Evolutionary conservation across 2,888 invertebrate species (phyloP), one percentile per base, ranked within the genome.

Genomic region (Allygus modestus): DNA sequence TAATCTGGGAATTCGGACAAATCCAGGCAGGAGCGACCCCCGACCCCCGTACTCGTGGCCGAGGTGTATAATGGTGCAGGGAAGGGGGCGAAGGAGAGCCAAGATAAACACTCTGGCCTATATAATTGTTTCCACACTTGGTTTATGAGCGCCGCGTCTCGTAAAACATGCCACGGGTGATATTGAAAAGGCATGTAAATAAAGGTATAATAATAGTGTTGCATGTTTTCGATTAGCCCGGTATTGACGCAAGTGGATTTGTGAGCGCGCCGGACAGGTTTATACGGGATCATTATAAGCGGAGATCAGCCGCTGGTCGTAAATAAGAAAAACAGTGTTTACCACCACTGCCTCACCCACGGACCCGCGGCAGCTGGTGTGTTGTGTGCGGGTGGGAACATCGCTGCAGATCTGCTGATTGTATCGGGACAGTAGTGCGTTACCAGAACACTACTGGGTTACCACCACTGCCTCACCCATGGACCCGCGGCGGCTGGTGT

Each of bases 181-280:
- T 79, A 79, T 79, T 79, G 79, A 79, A 79, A 79, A 79, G 79
- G 51, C 79, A 79, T 79, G 79, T 79, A 79, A 79, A 79, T 79
- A 79, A 79, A 79, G 79, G 58, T 79, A 58, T 79, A 79, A 79
- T 79, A 79, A 79, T 58, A 79, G 79, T 58, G 79, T 79, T 79
- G 79, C 79, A 58, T 79, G 79, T 79, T 54, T 79, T 79, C 79
- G 79, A 79, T 79, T 79, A 79, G 58, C 51, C 79, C 58, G 75
- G 75, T 77, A 77, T 77, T 77, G 75, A 77, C 75, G 54, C 54
- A 58, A 46, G 79, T 37, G 58, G 79, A 79, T 79, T 79, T 79
- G 79, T 82, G 82, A 71, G 46, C 71, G 31, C 4, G 51, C 17
- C 17, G 75, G 75, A 83, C 83, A 75, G 83, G 75, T 83, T 83